A percentile compares a stretch with the other conserved stretches of the same genome.
phyloP scores from a whole-genome alignment of 2,797 vertebrate genomes.

The Austrolebias charrua region DNA sequence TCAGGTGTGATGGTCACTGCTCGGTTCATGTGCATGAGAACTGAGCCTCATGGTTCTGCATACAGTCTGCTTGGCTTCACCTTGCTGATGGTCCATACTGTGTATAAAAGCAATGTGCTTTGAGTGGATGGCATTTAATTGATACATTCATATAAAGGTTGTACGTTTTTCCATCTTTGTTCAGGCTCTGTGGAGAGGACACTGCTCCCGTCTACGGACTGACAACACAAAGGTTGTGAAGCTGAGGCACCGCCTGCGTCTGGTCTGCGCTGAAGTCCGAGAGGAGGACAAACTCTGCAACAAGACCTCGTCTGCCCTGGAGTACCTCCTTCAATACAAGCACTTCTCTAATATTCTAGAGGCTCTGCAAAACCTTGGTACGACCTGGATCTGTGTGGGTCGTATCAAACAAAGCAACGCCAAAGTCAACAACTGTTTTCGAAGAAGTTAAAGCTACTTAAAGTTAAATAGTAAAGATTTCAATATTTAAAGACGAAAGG shows the following conservation, averaged over 20 bases:
- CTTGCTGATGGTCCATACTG: too few relatives aligned
- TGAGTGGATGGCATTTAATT: not conserved
- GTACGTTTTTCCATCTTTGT: not conserved
- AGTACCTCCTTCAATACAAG: slow-evolving; percentile 86
- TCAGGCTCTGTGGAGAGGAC: slow-evolving; percentile 94
- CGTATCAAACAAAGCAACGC: too few relatives aligned
- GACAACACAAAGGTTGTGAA: slow-evolving; percentile 78
- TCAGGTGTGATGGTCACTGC: slow-evolving; percentile 78
- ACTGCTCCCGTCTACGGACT: slow-evolving; percentile 82
- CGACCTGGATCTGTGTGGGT: not conserved
- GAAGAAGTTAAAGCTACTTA: not conserved
- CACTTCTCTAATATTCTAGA: slow-evolving; percentile 90
- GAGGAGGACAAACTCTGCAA: slow-evolving; percentile 89
- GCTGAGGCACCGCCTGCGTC: slow-evolving; percentile 79
- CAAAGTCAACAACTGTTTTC: too few relatives aligned
- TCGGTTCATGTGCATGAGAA: not conserved
- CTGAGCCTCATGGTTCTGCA: not conserved
- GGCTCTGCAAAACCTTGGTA: slow-evolving; percentile 91
- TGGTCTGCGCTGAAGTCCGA: slow-evolving; percentile 72
- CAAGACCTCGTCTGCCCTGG: slow-evolving; percentile 86
- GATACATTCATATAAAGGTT: too few relatives aligned
- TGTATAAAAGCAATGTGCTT: not conserved
- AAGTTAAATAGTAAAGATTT: too few relatives aligned
- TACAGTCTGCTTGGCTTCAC: too few relatives aligned
- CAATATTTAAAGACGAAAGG: too few relatives aligned